Percentiles rank a stretch among this genome's conserved stretches.
phyloP scores from a whole-genome alignment of 1,140 invertebrate genomes.

The Microplitis demolitor region DNA sequence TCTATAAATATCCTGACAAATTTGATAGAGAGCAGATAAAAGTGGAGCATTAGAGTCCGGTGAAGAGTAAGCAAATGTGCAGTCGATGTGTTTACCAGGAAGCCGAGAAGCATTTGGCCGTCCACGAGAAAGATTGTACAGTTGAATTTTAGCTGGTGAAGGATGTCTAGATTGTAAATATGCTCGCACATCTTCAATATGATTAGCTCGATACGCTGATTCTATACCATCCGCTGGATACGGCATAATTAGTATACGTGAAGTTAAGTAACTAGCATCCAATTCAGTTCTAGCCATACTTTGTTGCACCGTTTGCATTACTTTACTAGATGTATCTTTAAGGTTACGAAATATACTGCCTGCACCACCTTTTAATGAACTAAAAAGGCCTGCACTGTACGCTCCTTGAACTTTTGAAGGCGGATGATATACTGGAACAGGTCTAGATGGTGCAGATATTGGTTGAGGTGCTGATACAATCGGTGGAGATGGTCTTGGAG shows the following conservation, averaged over 20 bases:
- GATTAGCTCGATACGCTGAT: conserved; percentile 89
- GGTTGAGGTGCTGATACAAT: conserved; percentile 29
- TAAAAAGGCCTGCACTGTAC: conserved; percentile 71
- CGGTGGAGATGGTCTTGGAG: conserved; percentile 45
- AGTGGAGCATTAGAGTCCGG: conserved; percentile 74
- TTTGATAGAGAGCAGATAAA: conserved; percentile 76
- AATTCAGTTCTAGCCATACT: conserved; percentile 87
- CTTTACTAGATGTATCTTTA: conserved; percentile 94
- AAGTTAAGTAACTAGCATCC: conserved; percentile 90
- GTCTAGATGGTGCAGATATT: conserved; percentile 37
- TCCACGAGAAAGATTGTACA: conserved; percentile 81
- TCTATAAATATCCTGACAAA: conserved; percentile 86
- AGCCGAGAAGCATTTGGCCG: conserved; percentile 54
- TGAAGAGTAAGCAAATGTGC: conserved; percentile 66
- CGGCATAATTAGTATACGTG: conserved; percentile 88
- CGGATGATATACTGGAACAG: conserved; percentile 32
- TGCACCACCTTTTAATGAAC: conserved; percentile 81
- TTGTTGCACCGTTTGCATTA: conserved; percentile 94
- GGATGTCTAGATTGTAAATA: conserved; percentile 78
- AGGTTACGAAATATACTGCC: conserved; percentile 90
- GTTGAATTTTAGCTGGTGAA: conserved; percentile 70
- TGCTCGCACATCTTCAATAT: conserved; percentile 86
- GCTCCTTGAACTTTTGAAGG: conserved; percentile 33
- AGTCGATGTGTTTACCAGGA: conserved; percentile 68
- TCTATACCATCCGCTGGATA: conserved; percentile 94